Percentiles rank a stretch among this genome's conserved stretches.
phyloP scores from a whole-genome alignment of 2,888 invertebrate species.

The Athripsodes cinereus region DNA sequence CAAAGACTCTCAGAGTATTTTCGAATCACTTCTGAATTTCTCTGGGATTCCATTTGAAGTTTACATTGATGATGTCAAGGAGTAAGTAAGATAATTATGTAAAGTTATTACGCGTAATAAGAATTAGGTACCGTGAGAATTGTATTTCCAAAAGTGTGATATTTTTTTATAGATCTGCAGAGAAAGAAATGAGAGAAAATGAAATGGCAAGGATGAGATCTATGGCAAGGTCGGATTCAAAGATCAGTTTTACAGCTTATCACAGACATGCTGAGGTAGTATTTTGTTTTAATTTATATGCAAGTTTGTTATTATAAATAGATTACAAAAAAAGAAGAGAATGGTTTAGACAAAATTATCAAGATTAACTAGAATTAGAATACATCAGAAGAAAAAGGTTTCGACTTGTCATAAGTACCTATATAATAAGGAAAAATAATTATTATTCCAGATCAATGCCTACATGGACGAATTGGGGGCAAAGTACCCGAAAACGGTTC shows the following conservation, averaged over 20 bases:
- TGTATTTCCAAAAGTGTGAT: no score
- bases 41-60: slow-evolving; percentile 38
- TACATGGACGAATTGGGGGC: slow-evolving; percentile 42
- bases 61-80: slow-evolving; percentile 43
- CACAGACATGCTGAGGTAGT: background rate
- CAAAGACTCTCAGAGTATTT: slow-evolving; percentile 35
- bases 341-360: no score
- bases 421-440: background rate
- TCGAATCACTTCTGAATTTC: slow-evolving; percentile 34
- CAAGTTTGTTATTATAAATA: no score
- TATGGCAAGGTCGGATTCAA: background rate
- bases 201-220: background rate
- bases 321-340: no score
- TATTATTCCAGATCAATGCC: slow-evolving; percentile 43
- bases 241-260: background rate
- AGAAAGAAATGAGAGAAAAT: background rate
- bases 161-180: background rate
- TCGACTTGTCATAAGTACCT: background rate
- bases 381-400: background rate
- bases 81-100: slow-evolving; percentile 34
- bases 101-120: background rate
- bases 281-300: no score
- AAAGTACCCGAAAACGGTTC: slow-evolving; percentile 43
- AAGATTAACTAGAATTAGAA: no score
- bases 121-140: no score